phyloP scores from a whole-genome alignment of 1,140 invertebrate genomes.

The Neotoxoptera formosana region DNA sequence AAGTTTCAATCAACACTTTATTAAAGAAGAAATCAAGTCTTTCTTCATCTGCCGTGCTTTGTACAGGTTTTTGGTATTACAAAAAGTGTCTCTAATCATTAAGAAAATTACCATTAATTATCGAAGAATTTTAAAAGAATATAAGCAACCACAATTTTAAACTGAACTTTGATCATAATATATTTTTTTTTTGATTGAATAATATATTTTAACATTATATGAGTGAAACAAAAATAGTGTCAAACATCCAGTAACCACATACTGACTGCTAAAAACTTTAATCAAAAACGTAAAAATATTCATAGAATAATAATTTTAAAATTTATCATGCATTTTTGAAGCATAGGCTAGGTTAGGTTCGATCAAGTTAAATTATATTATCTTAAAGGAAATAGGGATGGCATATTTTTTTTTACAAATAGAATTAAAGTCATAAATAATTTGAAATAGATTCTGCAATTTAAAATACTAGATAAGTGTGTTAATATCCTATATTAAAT shows the following conservation, averaged over 20 bases:
- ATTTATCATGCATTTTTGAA: no score
- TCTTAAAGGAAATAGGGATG: no score
- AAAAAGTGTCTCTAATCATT: not conserved
- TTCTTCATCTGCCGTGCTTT: not conserved
- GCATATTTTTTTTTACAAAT: no score
- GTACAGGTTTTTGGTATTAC: not conserved
- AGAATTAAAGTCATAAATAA: not conserved
- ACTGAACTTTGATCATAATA: not conserved
- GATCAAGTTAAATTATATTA: no score
- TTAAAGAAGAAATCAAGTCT: not conserved
- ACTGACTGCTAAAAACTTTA: no score
- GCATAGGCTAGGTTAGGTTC: no score
- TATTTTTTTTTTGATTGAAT: not conserved
- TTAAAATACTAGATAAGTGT: not conserved
- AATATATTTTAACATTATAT: no score
- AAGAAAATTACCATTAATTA: not conserved
- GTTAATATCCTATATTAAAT: not conserved
- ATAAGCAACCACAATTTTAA: not conserved
- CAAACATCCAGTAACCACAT: no score
- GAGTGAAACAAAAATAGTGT: no score
- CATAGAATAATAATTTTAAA: no score
- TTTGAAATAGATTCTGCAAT: not conserved
- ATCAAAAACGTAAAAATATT: no score
- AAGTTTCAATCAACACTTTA: slow-evolving; percentile 9
- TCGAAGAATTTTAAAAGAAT: not conserved